phyloP scores from a whole-genome alignment of 2,888 invertebrate species.

The Monochamus alternatus region DNA sequence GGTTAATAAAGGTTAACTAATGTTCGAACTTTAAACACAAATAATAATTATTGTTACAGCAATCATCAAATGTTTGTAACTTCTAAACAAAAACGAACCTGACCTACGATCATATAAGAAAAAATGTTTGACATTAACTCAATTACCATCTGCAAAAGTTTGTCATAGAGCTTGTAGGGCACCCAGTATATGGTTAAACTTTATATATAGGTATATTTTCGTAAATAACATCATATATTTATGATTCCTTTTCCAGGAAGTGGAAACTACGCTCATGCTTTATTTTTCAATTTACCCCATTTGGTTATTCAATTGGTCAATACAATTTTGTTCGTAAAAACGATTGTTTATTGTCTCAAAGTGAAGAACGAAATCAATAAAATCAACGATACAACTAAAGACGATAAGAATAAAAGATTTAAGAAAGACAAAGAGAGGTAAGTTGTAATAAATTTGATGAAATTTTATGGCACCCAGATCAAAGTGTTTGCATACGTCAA shows the following conservation, averaged over 20 bases:
- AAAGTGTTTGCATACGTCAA: too few relatives aligned
- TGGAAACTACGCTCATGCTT: conserved; percentile 57
- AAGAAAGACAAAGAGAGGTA: conserved; percentile 82
- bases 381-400: conserved; percentile 76
- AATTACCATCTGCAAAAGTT: too few relatives aligned
- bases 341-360: conserved; percentile 80
- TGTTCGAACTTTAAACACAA: too few relatives aligned
- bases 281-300: conserved; percentile 72
- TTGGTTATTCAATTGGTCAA: conserved; percentile 78
- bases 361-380: conserved; percentile 84
- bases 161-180: too few relatives aligned
- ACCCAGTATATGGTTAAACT: too few relatives aligned
- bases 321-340: conserved; percentile 80
- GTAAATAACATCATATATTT: too few relatives aligned
- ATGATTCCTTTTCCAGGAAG: conserved; percentile 37
- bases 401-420: conserved; percentile 71
- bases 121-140: too few relatives aligned
- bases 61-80: too few relatives aligned
- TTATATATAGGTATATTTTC: background rate
- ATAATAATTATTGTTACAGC: too few relatives aligned
- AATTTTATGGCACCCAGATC: background rate
- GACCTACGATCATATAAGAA: too few relatives aligned
- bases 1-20: too few relatives aligned
- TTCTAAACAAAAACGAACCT: too few relatives aligned
- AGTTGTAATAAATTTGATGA: conserved; percentile 56